Evolutionary conservation across 2,888 invertebrate species (phyloP).

Genomic region (Aporophyla nigra): DNA sequence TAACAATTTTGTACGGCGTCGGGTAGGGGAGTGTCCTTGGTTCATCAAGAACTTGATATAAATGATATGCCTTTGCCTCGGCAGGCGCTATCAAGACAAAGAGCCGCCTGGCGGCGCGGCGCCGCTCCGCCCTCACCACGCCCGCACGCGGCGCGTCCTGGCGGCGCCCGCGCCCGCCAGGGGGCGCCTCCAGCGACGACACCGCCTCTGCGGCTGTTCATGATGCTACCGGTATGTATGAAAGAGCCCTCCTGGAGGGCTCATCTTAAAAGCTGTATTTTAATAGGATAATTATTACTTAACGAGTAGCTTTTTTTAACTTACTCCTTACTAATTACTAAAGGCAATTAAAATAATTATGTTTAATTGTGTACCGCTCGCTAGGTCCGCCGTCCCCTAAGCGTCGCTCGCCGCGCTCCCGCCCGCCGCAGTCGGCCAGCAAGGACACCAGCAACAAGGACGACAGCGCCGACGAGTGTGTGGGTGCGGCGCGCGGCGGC

Average conservation of each 20-base stretch:
- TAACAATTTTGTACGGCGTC: no score
- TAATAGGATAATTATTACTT: no score
- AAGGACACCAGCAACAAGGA: slow-evolving; percentile 14
- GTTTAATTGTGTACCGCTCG: neutral
- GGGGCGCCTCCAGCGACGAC: neutral
- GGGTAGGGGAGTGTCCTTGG: no score
- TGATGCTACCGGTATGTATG: neutral
- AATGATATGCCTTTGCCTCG: neutral
- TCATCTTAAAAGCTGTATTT: no score
- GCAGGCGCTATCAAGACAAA: slow-evolving; percentile 30
- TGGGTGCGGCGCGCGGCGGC: no score
- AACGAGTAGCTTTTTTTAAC: no score
- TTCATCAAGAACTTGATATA: no score
- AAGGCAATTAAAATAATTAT: no score
- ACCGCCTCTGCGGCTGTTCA: accelerated
- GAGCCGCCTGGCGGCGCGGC: neutral
- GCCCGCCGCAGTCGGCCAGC: neutral
- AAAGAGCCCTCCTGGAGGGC: no score
- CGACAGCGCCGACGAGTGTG: neutral
- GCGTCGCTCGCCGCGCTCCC: slow-evolving; percentile 19
- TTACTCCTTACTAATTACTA: no score
- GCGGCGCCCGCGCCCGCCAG: neutral
- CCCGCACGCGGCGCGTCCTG: slow-evolving; percentile 24
- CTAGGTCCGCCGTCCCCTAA: slow-evolving; percentile 13
- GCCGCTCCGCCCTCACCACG: slow-evolving; percentile 64